A percentile compares a stretch with the other conserved stretches of the same genome.
Conservation (phyloP, 1,140 invertebrate genomes). For the Ylistrum balloti region DNA sequence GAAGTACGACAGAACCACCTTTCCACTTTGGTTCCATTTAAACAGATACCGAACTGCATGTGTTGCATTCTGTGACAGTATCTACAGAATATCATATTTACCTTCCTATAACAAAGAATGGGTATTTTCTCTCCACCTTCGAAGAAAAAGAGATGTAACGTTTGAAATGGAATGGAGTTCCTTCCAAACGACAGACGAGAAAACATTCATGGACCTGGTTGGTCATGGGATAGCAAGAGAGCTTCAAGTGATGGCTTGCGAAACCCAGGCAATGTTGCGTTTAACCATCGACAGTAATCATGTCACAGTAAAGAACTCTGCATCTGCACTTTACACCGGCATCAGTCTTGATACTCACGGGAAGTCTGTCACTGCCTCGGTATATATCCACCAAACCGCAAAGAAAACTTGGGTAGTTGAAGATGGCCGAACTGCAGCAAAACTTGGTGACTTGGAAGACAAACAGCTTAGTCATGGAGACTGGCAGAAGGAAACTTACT, state of each 20-base stretch:
- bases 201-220: slow-evolving; percentile 24
- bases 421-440: slow-evolving; percentile 14
- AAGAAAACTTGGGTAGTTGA: slow-evolving; percentile 53
- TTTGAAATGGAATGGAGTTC: slow-evolving; percentile 51
- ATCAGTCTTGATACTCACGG: background rate
- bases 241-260: slow-evolving; percentile 47
- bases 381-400: slow-evolving; percentile 37
- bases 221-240: slow-evolving; percentile 45
- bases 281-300: background rate
- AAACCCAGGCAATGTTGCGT: slow-evolving; percentile 50
- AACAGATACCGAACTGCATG: slow-evolving; percentile 27
- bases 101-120: too few relatives aligned
- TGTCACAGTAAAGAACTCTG: slow-evolving; percentile 45
- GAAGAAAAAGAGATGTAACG: background rate
- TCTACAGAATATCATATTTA: slow-evolving; percentile 42
- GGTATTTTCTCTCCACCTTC: background rate
- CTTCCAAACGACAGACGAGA: slow-evolving; percentile 47
- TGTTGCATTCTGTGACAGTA: background rate
- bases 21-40: slow-evolving; percentile 49
- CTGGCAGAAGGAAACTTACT: background rate
- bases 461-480: slow-evolving; percentile 41
- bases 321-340: slow-evolving; percentile 48
- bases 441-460: slow-evolving; percentile 48
- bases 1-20: slow-evolving; percentile 46
- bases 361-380: background rate